These are phyloP conservation scores for Gracilinanus agilis DNA, from an alignment of 2,113 vertebrate species.

Conservation along the genomic window DNA sequence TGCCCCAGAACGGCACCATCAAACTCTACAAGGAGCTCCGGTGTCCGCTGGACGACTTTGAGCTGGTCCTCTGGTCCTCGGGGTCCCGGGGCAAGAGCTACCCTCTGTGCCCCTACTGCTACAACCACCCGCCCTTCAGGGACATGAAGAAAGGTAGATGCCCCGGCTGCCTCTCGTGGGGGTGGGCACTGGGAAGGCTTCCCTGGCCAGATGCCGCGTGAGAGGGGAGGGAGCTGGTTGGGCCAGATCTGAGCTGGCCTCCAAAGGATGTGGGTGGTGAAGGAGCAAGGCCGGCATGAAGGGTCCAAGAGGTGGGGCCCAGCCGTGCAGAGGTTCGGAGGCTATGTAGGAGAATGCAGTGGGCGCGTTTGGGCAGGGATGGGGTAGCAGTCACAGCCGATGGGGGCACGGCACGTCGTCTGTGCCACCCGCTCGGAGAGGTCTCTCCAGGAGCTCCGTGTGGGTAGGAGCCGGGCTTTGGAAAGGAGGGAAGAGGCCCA, in stretches of 20 bases:
- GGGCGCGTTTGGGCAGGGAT: background rate
- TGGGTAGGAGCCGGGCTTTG: background rate
- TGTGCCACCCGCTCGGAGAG: too few species aligned
- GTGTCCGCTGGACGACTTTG: slow-evolving; percentile 97
- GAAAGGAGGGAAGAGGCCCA: background rate
- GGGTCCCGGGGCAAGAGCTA: slow-evolving; percentile 97
- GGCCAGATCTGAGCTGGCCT: background rate
- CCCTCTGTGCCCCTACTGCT: slow-evolving; percentile 97
- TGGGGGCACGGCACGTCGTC: too few species aligned
- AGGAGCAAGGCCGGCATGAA: too few species aligned
- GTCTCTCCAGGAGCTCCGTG: too few species aligned
- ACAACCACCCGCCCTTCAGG: slow-evolving; percentile 96
- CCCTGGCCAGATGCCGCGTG: too few species aligned
- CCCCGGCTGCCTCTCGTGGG: background rate
- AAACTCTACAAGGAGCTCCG: slow-evolving; percentile 98
- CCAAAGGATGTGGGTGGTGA: background rate
- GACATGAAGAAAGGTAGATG: slow-evolving; percentile 99
- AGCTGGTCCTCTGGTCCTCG: slow-evolving; percentile 97
- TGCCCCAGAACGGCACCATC: slow-evolving; percentile 97
- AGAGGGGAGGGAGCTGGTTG: too few species aligned
- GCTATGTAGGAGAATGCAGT: background rate
- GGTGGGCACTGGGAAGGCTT: too few species aligned
- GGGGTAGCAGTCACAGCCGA: too few species aligned
- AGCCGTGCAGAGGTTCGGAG: background rate
- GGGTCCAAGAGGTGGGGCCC: too few species aligned